Percentiles rank a stretch among this genome's conserved stretches.
Evolutionary conservation across 2,888 invertebrate genomes (phyloP).

Genomic region (Sarcophaga carnaria): DNA sequence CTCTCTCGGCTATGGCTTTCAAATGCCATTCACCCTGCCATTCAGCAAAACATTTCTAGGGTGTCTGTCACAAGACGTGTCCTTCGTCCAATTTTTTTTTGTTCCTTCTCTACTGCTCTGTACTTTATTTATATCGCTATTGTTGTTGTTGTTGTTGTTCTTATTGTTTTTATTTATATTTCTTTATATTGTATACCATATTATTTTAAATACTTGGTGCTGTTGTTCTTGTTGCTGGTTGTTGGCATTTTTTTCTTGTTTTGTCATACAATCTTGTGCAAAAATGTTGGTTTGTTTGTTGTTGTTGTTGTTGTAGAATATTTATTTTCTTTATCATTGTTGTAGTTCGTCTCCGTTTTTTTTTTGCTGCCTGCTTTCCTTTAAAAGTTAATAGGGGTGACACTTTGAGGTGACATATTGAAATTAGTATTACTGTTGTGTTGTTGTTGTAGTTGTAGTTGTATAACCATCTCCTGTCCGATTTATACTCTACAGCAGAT

Average conservation of each 20-base stretch:
- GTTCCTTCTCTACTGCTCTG: conserved; percentile 17
- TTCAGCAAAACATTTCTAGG: conserved; percentile 77
- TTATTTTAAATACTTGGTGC: conserved; percentile 65
- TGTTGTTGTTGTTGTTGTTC: conserved; percentile 11
- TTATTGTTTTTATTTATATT: conserved; percentile 49
- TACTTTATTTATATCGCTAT: conserved; percentile 47
- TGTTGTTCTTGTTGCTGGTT: conserved; percentile 39
- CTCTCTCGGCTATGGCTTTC: conserved; percentile 50
- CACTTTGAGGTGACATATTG: conserved; percentile 69
- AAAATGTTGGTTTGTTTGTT: conserved; percentile 18
- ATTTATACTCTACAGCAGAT: no score
- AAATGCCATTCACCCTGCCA: conserved; percentile 76
- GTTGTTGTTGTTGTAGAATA: neutral
- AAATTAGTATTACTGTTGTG: conserved; percentile 65
- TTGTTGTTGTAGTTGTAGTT: conserved; percentile 4
- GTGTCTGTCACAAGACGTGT: conserved; percentile 80
- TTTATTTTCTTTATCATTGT: neutral
- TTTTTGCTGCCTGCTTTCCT: conserved; percentile 28
- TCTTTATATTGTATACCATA: conserved; percentile 58
- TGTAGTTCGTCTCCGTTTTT: neutral
- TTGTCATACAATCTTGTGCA: conserved; percentile 56
- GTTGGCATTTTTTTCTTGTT: conserved; percentile 18
- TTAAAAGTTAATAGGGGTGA: conserved; percentile 66
- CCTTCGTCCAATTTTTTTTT: conserved; percentile 76
- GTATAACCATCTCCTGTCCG: neutral